A percentile compares a stretch with the other conserved stretches of the same genome.
These are phyloP conservation scores for Tyrannus savana DNA, from an alignment of 2,113 vertebrate species.

Conservation along the genomic window DNA sequence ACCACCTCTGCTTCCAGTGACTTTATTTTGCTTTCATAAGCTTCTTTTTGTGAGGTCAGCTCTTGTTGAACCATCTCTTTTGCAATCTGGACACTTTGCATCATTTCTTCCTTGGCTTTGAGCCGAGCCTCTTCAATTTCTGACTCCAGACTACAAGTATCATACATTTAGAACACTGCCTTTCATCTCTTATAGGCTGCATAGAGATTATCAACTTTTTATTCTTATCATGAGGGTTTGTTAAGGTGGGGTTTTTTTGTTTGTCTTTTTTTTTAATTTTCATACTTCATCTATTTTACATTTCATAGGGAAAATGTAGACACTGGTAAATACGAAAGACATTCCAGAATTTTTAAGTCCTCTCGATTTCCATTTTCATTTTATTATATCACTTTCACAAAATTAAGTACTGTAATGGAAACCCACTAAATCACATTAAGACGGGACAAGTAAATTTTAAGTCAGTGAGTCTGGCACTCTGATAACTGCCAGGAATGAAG, in stretches of 20 bases:
- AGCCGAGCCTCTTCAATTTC: conserved; percentile 92
- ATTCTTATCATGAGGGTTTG: background rate
- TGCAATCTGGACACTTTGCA: conserved; percentile 91
- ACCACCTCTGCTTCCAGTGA: conserved; percentile 88
- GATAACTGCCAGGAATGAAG: background rate
- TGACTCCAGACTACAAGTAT: conserved; percentile 82
- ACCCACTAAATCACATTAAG: background rate
- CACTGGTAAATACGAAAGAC: background rate
- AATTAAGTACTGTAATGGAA: background rate
- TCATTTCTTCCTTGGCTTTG: conserved; percentile 94
- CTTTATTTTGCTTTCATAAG: conserved; percentile 85
- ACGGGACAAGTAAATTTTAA: background rate
- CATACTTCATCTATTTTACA: background rate
- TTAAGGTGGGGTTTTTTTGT: too few relatives aligned
- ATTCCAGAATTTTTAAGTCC: background rate
- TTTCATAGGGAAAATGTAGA: background rate
- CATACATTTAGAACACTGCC: background rate
- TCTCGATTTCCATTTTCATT: background rate
- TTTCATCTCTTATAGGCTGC: background rate
- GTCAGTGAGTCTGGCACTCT: background rate
- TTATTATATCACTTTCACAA: background rate
- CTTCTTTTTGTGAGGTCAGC: conserved; percentile 83
- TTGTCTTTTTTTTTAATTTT: background rate
- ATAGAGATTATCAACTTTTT: background rate
- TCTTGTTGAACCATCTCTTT: conserved; percentile 92